Conservation (phyloP, 2,797 vertebrate species). For the Tenualosa ilisha region DNA sequence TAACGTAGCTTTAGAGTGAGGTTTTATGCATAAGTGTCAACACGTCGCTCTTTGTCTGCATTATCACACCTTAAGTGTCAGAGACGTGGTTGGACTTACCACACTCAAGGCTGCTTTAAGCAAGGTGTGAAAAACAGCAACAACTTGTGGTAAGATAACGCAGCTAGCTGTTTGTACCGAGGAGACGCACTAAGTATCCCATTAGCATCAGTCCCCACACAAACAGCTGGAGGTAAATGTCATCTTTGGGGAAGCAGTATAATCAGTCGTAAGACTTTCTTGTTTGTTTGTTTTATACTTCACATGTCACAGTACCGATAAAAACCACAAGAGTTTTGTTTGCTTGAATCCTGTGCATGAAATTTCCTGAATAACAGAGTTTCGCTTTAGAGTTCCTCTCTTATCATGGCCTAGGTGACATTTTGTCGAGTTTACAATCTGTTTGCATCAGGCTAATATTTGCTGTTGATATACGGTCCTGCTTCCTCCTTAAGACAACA, state of each 20-base stretch:
- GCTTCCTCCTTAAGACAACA: conserved; percentile 29
- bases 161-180: conserved; percentile 49
- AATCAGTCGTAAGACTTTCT: not conserved
- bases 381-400: conserved; percentile 29
- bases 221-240: conserved; percentile 40
- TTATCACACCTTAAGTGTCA: conserved; percentile 45
- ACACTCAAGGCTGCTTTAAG: conserved; percentile 40
- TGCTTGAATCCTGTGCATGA: not conserved
- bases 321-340: not conserved
- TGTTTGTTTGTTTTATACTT: conserved; percentile 38
- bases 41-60: conserved; percentile 28
- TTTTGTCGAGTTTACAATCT: conserved; percentile 31
- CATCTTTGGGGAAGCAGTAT: conserved; percentile 20
- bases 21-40: conserved; percentile 52
- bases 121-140: conserved; percentile 59
- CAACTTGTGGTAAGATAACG: conserved; percentile 61
- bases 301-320: not conserved
- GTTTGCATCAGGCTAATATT: conserved; percentile 40
- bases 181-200: conserved; percentile 55
- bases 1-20: conserved; percentile 52
- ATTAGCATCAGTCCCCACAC: conserved; percentile 53
- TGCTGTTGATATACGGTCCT: not conserved
- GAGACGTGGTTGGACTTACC: conserved; percentile 37
- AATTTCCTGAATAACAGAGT: conserved; percentile 18
- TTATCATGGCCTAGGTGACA: conserved; percentile 20